Evolutionary conservation across 2,113 vertebrate genomes (phyloP).

Genomic region (Desmodus rotundus): DNA sequence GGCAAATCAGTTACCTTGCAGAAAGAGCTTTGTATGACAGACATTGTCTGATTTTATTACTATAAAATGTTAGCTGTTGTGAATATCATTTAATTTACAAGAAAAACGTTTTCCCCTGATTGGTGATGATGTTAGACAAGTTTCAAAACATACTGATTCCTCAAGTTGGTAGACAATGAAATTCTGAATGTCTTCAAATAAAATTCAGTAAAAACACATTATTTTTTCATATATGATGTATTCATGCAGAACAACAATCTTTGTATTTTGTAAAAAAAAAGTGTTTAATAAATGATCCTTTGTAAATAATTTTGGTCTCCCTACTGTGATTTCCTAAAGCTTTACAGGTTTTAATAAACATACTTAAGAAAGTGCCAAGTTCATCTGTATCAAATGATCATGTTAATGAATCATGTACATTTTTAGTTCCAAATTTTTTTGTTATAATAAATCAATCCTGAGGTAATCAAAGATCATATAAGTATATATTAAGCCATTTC

Average conservation of each 20-base stretch:
- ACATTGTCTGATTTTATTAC: slow-evolving; percentile 67
- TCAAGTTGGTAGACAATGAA: slow-evolving; percentile 64
- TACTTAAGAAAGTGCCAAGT: not conserved
- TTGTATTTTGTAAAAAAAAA: slow-evolving; percentile 86
- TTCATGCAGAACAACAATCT: slow-evolving; percentile 80
- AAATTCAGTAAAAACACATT: slow-evolving; percentile 72
- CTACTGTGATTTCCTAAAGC: slow-evolving; percentile 68
- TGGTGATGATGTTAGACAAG: slow-evolving; percentile 57
- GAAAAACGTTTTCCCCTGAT: slow-evolving; percentile 50
- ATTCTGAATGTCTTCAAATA: slow-evolving; percentile 67
- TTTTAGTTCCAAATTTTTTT: slow-evolving; percentile 76
- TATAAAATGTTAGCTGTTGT: slow-evolving; percentile 62
- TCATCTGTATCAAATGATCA: slow-evolving; percentile 65
- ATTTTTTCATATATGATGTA: slow-evolving; percentile 80
- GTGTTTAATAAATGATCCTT: slow-evolving; percentile 87
- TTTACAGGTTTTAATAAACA: not conserved
- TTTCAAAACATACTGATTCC: slow-evolving; percentile 62
- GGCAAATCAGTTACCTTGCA: slow-evolving; percentile 77
- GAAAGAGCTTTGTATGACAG: slow-evolving; percentile 67
- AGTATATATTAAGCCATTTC: slow-evolving; percentile 11
- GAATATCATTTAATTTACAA: slow-evolving; percentile 63
- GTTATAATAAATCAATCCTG: slow-evolving; percentile 74
- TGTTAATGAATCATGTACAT: slow-evolving; percentile 70
- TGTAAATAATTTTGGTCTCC: slow-evolving; percentile 79
- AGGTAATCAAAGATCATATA: slow-evolving; percentile 66